A percentile compares a stretch with the other conserved stretches of the same genome.
phyloP scores from a whole-genome alignment of 53 echinoderm and acorn worm genomes.

The Temnopleurus reevesii region DNA sequence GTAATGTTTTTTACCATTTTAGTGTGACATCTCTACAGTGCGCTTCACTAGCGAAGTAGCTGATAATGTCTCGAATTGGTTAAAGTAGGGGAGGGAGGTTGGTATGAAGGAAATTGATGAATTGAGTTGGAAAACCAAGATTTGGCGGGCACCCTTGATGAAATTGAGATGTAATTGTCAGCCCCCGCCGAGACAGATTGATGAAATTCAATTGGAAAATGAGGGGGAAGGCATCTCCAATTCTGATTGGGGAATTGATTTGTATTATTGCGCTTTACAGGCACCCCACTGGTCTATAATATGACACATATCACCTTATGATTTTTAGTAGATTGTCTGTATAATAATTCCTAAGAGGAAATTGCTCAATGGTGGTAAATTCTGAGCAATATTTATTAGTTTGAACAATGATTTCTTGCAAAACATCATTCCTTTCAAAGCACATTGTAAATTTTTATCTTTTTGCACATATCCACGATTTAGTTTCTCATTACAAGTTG shows the following conservation, averaged over 20 bases:
- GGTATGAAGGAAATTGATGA: neutral
- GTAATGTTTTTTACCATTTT: too few relatives aligned
- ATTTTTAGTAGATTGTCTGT: too few relatives aligned
- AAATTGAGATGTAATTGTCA: conserved; percentile 48
- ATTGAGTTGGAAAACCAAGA: conserved; percentile 1
- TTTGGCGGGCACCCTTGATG: neutral
- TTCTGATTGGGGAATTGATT: neutral
- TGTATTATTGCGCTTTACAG: neutral
- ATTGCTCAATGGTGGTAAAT: too few relatives aligned
- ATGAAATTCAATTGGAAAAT: conserved; percentile 24
- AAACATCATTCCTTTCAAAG: too few relatives aligned
- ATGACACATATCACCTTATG: too few relatives aligned
- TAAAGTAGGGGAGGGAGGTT: neutral
- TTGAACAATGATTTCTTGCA: too few relatives aligned
- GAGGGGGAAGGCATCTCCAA: neutral
- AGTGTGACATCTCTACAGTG: too few relatives aligned
- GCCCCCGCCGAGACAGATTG: conserved; percentile 29
- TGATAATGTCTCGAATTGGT: neutral
- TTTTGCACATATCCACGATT: too few relatives aligned
- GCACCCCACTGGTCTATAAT: neutral
- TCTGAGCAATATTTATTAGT: too few relatives aligned
- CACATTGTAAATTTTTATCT: too few relatives aligned
- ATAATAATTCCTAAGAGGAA: too few relatives aligned
- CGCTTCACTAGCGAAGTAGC: neutral
- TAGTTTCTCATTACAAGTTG: too few relatives aligned